These are phyloP conservation scores for Brachypodius melanocephalos DNA, from an alignment of 2,113 vertebrate species.

Conservation along the genomic window DNA sequence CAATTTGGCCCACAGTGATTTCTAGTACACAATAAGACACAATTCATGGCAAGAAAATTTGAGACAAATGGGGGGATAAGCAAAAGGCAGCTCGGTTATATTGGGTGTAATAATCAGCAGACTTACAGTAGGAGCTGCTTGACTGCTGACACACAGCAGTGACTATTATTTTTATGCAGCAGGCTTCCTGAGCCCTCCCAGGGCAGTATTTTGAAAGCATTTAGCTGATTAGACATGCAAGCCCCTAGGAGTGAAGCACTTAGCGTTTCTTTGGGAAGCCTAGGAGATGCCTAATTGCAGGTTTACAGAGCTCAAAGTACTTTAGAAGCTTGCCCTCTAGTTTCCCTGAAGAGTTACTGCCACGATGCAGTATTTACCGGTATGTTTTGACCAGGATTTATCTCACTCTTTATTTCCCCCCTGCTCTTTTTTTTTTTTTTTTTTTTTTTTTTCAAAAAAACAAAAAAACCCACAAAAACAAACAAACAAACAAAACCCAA, in stretches of 20 bases:
- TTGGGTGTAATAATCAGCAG: background rate
- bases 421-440: background rate
- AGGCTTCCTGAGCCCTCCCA: background rate
- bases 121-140: background rate
- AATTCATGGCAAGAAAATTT: background rate
- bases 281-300: background rate
- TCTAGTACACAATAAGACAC: background rate
- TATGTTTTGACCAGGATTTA: background rate
- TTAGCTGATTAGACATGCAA: background rate
- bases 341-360: conserved; percentile 6
- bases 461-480: background rate
- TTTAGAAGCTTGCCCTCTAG: conserved; percentile 60
- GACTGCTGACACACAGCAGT: background rate
- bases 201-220: background rate
- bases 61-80: background rate
- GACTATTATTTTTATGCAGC: background rate
- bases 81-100: background rate
- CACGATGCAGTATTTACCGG: fast-evolving
- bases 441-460: background rate
- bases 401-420: background rate
- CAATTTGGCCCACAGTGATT: background rate
- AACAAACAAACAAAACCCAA: background rate
- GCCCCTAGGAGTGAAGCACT: background rate
- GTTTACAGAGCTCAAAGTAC: background rate
- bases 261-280: background rate